Base-by-base conservation (phyloP, 2,888 invertebrate genomes). In the Drosophila stalkeri region DNA sequence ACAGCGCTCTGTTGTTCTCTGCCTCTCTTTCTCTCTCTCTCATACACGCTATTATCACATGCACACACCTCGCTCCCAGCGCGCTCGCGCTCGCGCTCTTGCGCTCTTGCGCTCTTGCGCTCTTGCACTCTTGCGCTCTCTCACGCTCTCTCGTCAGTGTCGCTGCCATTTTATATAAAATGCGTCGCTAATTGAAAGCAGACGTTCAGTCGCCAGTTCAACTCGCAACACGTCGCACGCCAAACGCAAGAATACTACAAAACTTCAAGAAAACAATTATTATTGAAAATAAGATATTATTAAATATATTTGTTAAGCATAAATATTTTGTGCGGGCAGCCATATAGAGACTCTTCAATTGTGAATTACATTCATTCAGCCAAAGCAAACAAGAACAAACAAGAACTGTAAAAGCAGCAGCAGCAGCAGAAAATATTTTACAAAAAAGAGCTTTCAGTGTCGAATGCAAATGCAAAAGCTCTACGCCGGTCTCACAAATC, bases 181-280 rank as follows among this genome's bases (percentile, higher is more conserved):
- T 85, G 82, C 72, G 77, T 78, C 82, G 81, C 79, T 93, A 90
- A 93, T 93, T 86, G 81, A 91, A 93, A 93, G 93, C 94, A 95
- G 95, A 95, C 95, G 94, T 93, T 93, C 94, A 95, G 95, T 95
- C 95, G 95, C 95, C 93, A 90, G 81, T 83, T 74, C 66, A 90
- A 88, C 84, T 84, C 81, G 82, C 81, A 78, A 88, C 78, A 75
- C 62, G 66, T 59, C 37, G 68, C 67, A 82, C 81, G 55, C 65
- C 51, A 51, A 52, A 55, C 55, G 9, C 43, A 57, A 35, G 49
- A 64, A 49, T 41, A 54, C 23, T 57, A 57, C 59, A 49, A 52
- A 70, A 67, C 33, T 16, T 39, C 64, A 52, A 56, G 3, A 23
- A 23, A 55, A 44, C 43, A 60, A 33, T 55, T 52, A 60, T 52